Evolutionary conservation across 2,888 invertebrate species (phyloP).

Genomic region (Cryptops parisi): DNA sequence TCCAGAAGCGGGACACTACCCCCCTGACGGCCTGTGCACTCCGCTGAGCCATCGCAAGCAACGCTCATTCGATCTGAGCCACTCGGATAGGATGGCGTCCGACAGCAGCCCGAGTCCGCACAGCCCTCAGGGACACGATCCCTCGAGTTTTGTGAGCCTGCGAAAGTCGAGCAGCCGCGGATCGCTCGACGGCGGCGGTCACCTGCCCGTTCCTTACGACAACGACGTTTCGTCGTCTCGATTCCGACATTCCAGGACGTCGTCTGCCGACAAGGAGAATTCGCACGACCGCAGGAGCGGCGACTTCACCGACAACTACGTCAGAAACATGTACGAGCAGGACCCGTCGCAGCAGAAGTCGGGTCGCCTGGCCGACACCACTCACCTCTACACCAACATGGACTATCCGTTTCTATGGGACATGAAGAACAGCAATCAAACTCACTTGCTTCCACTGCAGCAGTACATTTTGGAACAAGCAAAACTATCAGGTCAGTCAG

Average conservation of each 20-base stretch:
- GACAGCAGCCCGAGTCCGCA: constrained; percentile 24
- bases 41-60: constrained; percentile 25
- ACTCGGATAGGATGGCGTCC: constrained; percentile 18
- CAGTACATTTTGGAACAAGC: constrained; percentile 80
- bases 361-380: constrained; percentile 20
- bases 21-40: constrained; percentile 23
- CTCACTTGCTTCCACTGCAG: constrained; percentile 62
- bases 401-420: constrained; percentile 23
- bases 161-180: constrained; percentile 9
- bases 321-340: constrained; percentile 18
- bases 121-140: constrained; percentile 20
- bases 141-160: constrained; percentile 3
- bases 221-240: constrained; percentile 18
- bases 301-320: constrained; percentile 11
- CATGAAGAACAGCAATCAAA: constrained; percentile 22
- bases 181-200: constrained; percentile 1
- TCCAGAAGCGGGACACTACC: constrained; percentile 5
- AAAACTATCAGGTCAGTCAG: constrained; percentile 52
- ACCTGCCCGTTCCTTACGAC: constrained; percentile 22
- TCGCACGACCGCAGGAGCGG: constrained; percentile 4
- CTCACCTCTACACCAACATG: constrained; percentile 28
- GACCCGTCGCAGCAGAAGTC: constrained; percentile 23
- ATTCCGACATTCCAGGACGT: constrained; percentile 3
- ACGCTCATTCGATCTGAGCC: constrained; percentile 21
- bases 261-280: constrained; percentile 20